Evolutionary conservation across 2,113 vertebrate species (phyloP), one percentile per base, ranked within the genome.

Genomic region (Bos taurus): DNA sequence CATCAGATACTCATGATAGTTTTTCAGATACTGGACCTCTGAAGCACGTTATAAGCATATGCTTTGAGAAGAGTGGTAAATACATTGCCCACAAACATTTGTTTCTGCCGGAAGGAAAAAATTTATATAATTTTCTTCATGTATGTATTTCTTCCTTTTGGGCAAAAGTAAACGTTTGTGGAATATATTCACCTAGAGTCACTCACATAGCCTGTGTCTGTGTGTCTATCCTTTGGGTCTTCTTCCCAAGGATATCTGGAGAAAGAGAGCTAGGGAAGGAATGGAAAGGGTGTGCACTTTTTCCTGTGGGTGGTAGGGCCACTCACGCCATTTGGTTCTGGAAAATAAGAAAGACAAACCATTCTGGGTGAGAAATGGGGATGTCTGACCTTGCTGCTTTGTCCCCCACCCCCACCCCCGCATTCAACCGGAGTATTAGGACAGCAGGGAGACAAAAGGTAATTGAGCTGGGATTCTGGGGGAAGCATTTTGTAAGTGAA

Each of bases 401-500:
- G 26, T 97, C 97, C 98, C 97, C 62, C 16, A 9, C 3, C 96
- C 97, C 77, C 88, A 10, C n/a, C 36, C 23, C 36, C 2, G 46
- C 97, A 97, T 81, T 89, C 97, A 97, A 89, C 83, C 84, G 26
- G 43, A 94, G 54, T 28, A 74, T 94, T 96, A 95, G 88, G 95
- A 90, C 89, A 87, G 83, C 90, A 62, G 97, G 64, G 98, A 98
- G 93, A 98, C 96, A 99, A 98, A 97, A 98, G 98, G 98, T 99
- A 98, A 98, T 84, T 96, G 97, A 97, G 91, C 92, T 98, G 97
- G 97, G 97, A 98, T 98, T 98, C 60, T 62, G 96, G 93, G 94
- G 98, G 94, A 83, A 97, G 91, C 67, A 97, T 97, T 98, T 98
- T 87, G 40, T 57, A 93, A 95, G 97, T 92, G 94, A 98, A 98